These are phyloP conservation scores for Drosophila helvetica DNA, from an alignment of 2,888 invertebrate genomes.

Conservation along the genomic window DNA sequence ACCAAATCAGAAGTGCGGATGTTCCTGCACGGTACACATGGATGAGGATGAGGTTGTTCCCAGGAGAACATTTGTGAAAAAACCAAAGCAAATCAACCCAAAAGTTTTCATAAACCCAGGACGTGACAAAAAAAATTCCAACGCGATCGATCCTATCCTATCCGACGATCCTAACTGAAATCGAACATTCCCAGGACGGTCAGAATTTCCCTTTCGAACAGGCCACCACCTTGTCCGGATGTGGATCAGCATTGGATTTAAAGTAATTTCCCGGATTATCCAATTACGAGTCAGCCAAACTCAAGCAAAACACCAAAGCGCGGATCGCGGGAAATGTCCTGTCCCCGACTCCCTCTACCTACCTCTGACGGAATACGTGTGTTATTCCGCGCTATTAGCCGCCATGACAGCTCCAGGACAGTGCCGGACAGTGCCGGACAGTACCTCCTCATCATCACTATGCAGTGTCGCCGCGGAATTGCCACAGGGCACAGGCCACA, in stretches of 20 bases:
- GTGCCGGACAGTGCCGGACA: slow-evolving; percentile 3
- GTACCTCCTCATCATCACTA: slow-evolving; percentile 62
- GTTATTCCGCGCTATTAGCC: slow-evolving; percentile 73
- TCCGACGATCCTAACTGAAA: slow-evolving; percentile 42
- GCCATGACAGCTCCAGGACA: slow-evolving; percentile 42
- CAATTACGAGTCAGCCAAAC: slow-evolving; percentile 81
- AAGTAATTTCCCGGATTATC: slow-evolving; percentile 79
- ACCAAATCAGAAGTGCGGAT: slow-evolving; percentile 46
- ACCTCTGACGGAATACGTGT: slow-evolving; percentile 71
- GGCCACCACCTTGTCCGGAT: slow-evolving; percentile 54
- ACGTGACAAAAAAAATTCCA: slow-evolving; percentile 72
- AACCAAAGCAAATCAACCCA: slow-evolving; percentile 61
- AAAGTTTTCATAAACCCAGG: slow-evolving; percentile 76
- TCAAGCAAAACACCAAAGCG: slow-evolving; percentile 61
- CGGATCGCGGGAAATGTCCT: slow-evolving; percentile 49
- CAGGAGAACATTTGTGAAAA: slow-evolving; percentile 56
- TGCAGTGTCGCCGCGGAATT: slow-evolving; percentile 54
- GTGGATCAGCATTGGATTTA: slow-evolving; percentile 70
- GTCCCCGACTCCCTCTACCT: slow-evolving; percentile 11
- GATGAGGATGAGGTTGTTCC: neutral
- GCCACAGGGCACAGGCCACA: slow-evolving; percentile 34
- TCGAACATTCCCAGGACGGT: slow-evolving; percentile 40
- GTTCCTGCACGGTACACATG: slow-evolving; percentile 31
- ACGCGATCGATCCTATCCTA: slow-evolving; percentile 30
- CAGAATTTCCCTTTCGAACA: slow-evolving; percentile 69